Conservation (phyloP, 2,797 vertebrate genomes). For the Tadarida brasiliensis region DNA sequence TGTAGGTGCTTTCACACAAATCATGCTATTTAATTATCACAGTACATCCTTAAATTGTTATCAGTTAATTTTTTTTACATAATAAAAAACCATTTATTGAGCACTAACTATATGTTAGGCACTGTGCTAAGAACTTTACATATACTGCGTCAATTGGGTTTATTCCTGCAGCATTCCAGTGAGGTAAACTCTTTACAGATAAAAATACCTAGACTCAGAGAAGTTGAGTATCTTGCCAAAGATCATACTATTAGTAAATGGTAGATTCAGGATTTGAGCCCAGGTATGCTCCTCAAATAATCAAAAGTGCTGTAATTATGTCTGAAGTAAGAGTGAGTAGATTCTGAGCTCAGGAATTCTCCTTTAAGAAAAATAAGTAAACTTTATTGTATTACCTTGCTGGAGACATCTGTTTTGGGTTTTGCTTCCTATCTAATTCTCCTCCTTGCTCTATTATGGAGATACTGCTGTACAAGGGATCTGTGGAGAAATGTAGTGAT, state of each 20-base stretch:
- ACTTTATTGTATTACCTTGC: background rate
- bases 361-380: constrained; percentile 38
- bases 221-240: constrained; percentile 14
- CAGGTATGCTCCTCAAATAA: constrained; percentile 22
- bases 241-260: constrained; percentile 13
- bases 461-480: background rate
- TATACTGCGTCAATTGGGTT: constrained; percentile 5
- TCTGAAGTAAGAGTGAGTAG: constrained; percentile 52
- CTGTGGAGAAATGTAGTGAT: background rate
- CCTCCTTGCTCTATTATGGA: background rate
- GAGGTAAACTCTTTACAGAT: constrained; percentile 13
- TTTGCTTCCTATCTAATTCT: constrained; percentile 65
- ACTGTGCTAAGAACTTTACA: background rate
- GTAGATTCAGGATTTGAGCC: constrained; percentile 59
- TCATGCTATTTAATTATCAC: constrained; percentile 23
- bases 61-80: constrained; percentile 23
- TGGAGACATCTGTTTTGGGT: constrained; percentile 34
- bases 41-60: constrained; percentile 32
- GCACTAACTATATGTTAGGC: background rate
- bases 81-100: constrained; percentile 43
- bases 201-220: constrained; percentile 27
- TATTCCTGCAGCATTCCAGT: background rate
- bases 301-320: constrained; percentile 28
- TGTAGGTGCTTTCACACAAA: background rate
- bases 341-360: constrained; percentile 43